Conservation (phyloP, 2,113 vertebrate genomes). For the Acanthochromis polyacanthus region DNA sequence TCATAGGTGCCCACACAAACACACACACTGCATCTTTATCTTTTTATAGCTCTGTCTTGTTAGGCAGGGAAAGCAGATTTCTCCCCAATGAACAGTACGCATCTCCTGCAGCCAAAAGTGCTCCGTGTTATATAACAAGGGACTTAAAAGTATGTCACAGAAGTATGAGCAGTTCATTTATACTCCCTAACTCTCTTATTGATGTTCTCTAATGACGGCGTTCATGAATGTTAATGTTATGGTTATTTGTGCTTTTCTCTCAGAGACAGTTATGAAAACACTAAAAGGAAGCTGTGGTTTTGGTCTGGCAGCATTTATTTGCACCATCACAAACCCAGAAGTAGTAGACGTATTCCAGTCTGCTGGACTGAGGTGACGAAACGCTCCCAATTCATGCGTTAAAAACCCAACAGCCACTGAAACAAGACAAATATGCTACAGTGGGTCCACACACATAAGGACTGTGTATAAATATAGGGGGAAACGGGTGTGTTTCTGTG, state of each 20-base stretch:
- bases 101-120: constrained; percentile 56
- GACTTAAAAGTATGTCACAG: constrained; percentile 41
- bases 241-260: background rate
- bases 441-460: background rate
- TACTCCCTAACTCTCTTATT: background rate
- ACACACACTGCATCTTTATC: constrained; percentile 46
- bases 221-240: constrained; percentile 15
- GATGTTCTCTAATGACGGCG: constrained; percentile 19
- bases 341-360: constrained; percentile 31
- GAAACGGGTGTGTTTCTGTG: background rate
- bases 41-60: constrained; percentile 73
- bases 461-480: background rate
- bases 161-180: constrained; percentile 23
- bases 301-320: constrained; percentile 21
- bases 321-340: constrained; percentile 1
- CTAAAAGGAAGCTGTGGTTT: constrained; percentile 35
- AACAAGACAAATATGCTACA: background rate
- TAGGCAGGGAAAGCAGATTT: constrained; percentile 60
- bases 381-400: background rate
- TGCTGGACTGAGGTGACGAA: constrained; percentile 8
- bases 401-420: background rate
- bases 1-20: constrained; percentile 15
- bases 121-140: constrained; percentile 64
- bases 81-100: constrained; percentile 54
- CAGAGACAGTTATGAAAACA: background rate